Percentiles rank a stretch among this genome's conserved stretches.
These are phyloP conservation scores for Trissoscelio sp. DNA, from an alignment of 2,888 invertebrate species.

Conservation along the genomic window DNA sequence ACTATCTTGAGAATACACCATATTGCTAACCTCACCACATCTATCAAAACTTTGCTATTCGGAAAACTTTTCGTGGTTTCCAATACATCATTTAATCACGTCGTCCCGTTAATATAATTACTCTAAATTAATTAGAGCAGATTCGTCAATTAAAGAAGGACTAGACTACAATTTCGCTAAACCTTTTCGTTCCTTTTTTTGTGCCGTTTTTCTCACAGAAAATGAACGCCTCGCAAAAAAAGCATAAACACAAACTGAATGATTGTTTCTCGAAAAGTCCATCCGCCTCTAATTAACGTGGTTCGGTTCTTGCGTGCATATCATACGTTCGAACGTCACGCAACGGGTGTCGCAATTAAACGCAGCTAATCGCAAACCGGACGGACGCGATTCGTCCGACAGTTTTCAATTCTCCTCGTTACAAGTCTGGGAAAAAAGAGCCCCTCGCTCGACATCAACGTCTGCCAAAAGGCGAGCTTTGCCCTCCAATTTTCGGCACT, in stretches of 20 bases:
- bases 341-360: constrained; percentile 66
- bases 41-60: constrained; percentile 35
- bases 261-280: constrained; percentile 53
- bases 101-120: constrained; percentile 20
- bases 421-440: constrained; percentile 43
- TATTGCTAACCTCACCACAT: constrained; percentile 18
- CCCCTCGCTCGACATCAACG: constrained; percentile 28
- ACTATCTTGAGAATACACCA: constrained; percentile 4
- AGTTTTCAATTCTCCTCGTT: constrained; percentile 60
- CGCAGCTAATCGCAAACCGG: constrained; percentile 50
- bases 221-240: too few relatives aligned
- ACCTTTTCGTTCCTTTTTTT: background rate
- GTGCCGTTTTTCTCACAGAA: background rate
- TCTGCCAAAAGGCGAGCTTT: constrained; percentile 36
- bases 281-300: constrained; percentile 47
- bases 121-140: constrained; percentile 7
- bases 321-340: constrained; percentile 54
- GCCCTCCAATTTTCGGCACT: constrained; percentile 50
- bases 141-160: background rate
- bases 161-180: background rate
- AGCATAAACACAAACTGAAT: constrained; percentile 27
- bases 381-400: constrained; percentile 50
- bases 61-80: constrained; percentile 23
- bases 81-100: constrained; percentile 33
- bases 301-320: constrained; percentile 51